Conservation (phyloP, 37 sponge, comb jelly and placozoan species). For the Petrosia ficiformis region DNA sequence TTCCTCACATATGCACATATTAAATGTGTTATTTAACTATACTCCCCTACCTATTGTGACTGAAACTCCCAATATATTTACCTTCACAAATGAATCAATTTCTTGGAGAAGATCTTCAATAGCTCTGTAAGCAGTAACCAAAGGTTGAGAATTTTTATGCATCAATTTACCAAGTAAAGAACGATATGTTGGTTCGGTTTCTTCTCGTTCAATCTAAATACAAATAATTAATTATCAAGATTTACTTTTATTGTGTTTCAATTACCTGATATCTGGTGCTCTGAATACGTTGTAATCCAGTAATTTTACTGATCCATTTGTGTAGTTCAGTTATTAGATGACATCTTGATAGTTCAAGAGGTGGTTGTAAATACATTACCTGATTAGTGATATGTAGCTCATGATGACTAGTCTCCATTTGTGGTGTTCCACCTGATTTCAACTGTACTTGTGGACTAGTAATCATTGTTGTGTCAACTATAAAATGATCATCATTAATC, state of each 20-base stretch:
- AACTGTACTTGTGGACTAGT: slow-evolving; percentile 18
- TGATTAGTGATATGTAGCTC: slow-evolving; percentile 91
- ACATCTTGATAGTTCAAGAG: slow-evolving; percentile 66
- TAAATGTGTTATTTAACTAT: neutral
- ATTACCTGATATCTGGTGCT: slow-evolving; percentile 85
- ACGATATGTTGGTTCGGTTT: slow-evolving; percentile 62
- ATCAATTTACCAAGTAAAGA: slow-evolving; percentile 76
- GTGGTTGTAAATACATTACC: slow-evolving; percentile 87
- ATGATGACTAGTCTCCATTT: slow-evolving; percentile 53
- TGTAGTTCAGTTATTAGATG: slow-evolving; percentile 77
- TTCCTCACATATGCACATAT: too few relatives aligned
- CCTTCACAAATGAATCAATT: slow-evolving; percentile 79
- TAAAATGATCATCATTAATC: neutral
- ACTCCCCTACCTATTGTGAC: neutral
- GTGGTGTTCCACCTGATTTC: slow-evolving; percentile 52
- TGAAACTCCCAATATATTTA: slow-evolving; percentile 5
- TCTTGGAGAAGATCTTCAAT: slow-evolving; percentile 69
- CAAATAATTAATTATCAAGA: neutral
- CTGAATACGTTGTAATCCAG: slow-evolving; percentile 69
- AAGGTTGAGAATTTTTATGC: slow-evolving; percentile 43
- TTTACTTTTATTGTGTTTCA: neutral
- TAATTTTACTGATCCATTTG: slow-evolving; percentile 70
- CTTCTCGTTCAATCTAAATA: slow-evolving; percentile 58
- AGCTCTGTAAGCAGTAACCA: slow-evolving; percentile 69
- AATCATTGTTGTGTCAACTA: slow-evolving; percentile 48